Base-by-base conservation (phyloP, 1,140 invertebrate species). In the Trichogramma pretiosum region DNA sequence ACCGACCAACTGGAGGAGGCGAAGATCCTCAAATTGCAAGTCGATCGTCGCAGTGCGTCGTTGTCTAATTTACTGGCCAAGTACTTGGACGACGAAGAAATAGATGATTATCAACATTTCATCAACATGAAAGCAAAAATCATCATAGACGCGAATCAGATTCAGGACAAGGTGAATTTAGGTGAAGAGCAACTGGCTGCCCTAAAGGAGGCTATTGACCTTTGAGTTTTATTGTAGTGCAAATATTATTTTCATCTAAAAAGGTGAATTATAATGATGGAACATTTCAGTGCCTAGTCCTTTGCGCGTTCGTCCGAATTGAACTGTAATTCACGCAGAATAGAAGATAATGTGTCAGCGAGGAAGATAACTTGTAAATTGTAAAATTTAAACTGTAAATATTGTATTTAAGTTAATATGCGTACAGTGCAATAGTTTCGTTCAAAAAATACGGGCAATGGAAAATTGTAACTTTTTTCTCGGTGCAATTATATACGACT, bases 81-180 rank as follows among this genome's bases (percentile, higher is more conserved):
- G 62, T 85, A 87, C 67, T 74, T 93, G 44, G 78, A 76, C 47
- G 74, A 79, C 13, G 82, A 86, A 39, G 82, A 90, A 58, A 87
- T 81, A 62, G 80, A 82, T 18, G 87, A 92, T 57, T 93, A 90
- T 62, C 82, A 87, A 56, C 85, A 90, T 63, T 93, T 89, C 65
- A 85, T 92, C 56, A 87, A 86, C 59, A 91, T 90, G 85, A 93
- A 92, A 75, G 85, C 86, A n/a, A 89, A 89, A 71, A 70, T 93
- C 36, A 83, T 89, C 54, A 83, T 92, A 63, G 88, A 92, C 62
- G 77, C 82, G 44, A 76, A 87, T 54, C 87, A 92, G 63, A 82
- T 92, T 49, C 81, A 86, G 53, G 89, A 93, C 62, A 89, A 89
- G 69, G 88, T 93, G 50, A 85, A 87, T 61, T 74, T 89, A 36